Conservation (phyloP, 2,797 vertebrate species). For the Gila robusta region DNA sequence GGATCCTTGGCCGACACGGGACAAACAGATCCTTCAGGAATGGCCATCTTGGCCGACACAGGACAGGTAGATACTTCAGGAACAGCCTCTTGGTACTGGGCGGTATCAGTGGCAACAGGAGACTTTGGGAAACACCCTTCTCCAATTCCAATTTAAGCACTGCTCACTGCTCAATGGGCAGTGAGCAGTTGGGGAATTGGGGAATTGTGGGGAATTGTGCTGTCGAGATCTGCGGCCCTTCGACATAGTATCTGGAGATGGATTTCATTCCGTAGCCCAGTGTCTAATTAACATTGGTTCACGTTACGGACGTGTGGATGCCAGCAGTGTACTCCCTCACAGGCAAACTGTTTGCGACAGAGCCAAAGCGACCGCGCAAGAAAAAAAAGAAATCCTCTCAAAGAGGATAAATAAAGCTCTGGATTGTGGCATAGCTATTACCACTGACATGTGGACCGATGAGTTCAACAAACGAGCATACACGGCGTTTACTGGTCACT, state of each 20-base stretch:
- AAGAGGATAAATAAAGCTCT: conserved; percentile 5
- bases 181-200: no score
- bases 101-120: no score
- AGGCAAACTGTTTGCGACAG: not conserved
- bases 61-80: no score
- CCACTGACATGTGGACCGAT: not conserved
- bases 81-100: no score
- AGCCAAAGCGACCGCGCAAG: not conserved
- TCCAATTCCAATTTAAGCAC: no score
- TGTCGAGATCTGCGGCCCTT: not conserved
- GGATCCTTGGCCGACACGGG: no score
- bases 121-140: no score
- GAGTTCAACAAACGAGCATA: conserved; percentile 4
- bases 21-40: no score
- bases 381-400: not conserved
- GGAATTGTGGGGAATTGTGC: no score
- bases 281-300: not conserved
- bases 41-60: no score
- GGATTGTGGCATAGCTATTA: not conserved
- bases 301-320: not conserved
- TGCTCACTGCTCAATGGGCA: no score
- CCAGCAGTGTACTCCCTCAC: not conserved
- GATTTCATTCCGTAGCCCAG: not conserved
- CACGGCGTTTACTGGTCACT: conserved; percentile 5
- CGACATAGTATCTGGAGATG: not conserved